These are phyloP conservation scores for Erebia ligea DNA, from an alignment of 2,888 invertebrate genomes.

Conservation along the genomic window DNA sequence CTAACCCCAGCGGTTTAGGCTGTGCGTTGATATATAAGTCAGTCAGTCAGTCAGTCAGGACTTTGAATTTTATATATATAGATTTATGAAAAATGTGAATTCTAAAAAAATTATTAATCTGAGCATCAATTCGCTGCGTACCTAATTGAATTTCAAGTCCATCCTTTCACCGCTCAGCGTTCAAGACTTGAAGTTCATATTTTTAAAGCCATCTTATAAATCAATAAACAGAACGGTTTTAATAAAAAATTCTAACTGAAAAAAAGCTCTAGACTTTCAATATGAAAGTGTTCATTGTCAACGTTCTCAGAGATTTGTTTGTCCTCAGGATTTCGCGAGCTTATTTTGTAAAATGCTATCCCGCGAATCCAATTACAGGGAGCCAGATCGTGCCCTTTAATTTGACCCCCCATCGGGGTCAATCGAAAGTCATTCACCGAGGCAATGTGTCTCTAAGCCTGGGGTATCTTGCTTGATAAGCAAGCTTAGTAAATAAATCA, in stretches of 20 bases:
- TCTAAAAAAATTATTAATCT: too few relatives aligned
- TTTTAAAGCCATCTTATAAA: too few relatives aligned
- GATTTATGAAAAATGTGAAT: too few relatives aligned
- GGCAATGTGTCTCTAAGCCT: not conserved
- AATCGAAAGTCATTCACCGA: conserved; percentile 8
- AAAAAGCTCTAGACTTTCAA: not conserved
- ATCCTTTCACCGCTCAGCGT: not conserved
- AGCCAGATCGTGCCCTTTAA: not conserved
- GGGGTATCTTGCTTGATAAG: not conserved
- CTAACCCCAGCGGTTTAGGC: too few relatives aligned
- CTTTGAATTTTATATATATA: too few relatives aligned
- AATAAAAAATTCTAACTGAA: not conserved
- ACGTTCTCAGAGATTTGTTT: not conserved
- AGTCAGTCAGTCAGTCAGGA: too few relatives aligned
- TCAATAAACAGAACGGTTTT: not conserved
- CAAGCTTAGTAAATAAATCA: conserved; percentile 1
- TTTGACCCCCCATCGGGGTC: conserved; percentile 7
- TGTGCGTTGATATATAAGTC: too few relatives aligned
- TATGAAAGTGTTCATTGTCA: not conserved
- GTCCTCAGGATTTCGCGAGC: not conserved
- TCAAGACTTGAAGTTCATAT: too few relatives aligned
- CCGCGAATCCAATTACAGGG: conserved; percentile 6
- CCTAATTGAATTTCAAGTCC: not conserved
- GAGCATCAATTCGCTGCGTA: not conserved
- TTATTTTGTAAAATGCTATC: not conserved